Percentiles rank a stretch among this genome's conserved stretches.
Conservation (phyloP, 2,113 vertebrate genomes). For the Chionomys nivalis region DNA sequence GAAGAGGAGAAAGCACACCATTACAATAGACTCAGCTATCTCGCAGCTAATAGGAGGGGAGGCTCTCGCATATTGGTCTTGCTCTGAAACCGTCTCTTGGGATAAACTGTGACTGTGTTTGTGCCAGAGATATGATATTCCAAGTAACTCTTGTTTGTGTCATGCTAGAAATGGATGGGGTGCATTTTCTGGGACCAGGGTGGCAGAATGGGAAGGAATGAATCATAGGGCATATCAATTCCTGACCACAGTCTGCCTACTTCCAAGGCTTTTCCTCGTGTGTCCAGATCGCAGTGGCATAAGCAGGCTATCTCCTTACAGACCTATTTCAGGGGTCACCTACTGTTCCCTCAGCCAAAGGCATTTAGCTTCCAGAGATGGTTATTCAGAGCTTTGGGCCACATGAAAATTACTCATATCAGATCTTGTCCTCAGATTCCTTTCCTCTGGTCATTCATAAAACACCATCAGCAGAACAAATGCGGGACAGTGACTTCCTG, state of each 20-base stretch:
- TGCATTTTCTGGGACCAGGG: constrained; percentile 4
- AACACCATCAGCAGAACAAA: background rate
- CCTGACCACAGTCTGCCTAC: background rate
- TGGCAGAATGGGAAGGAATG: background rate
- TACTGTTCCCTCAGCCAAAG: background rate
- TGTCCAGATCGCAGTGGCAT: background rate
- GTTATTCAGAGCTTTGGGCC: constrained; percentile 33
- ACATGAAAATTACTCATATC: constrained; percentile 5
- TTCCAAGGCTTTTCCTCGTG: background rate
- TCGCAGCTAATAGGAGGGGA: background rate
- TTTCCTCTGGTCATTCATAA: constrained; percentile 29
- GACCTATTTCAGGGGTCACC: background rate
- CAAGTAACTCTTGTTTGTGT: background rate
- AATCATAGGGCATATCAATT: background rate
- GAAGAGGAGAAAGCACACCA: background rate
- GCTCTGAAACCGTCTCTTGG: constrained; percentile 53
- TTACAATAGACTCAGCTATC: background rate
- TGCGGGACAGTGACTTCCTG: background rate
- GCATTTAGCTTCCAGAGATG: constrained; percentile 35
- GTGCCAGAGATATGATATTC: background rate
- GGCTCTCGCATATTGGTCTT: background rate
- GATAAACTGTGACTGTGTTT: background rate
- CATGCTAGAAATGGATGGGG: constrained; percentile 39
- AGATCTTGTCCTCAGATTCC: background rate
- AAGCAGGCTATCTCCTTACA: background rate